A percentile compares a stretch with the other conserved stretches of the same genome.
Evolutionary conservation across 1,140 invertebrate genomes (phyloP).

Genomic region (Cheumatopsyche charites): DNA sequence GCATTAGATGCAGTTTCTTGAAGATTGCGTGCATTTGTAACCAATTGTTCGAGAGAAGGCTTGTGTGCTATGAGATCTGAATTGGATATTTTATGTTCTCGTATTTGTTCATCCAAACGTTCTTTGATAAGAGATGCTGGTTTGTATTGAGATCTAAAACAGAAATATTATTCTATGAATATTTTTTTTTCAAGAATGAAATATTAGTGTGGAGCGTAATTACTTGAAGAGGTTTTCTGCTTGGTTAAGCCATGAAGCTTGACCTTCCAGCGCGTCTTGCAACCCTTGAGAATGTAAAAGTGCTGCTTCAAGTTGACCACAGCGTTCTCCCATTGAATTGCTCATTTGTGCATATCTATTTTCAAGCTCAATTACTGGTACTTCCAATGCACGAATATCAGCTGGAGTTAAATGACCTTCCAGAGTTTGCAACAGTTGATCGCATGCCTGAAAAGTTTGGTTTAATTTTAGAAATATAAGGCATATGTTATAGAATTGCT

Average conservation of each 20-base stretch:
- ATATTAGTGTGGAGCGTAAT: slow-evolving; percentile 52
- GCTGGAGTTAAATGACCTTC: slow-evolving; percentile 80
- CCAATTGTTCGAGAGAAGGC: slow-evolving; percentile 82
- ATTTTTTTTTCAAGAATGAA: background rate
- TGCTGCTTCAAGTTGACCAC: slow-evolving; percentile 84
- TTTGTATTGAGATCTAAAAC: slow-evolving; percentile 68
- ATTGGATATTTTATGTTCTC: slow-evolving; percentile 80
- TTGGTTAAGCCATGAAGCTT: slow-evolving; percentile 83
- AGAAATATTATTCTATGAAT: no score
- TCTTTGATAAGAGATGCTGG: slow-evolving; percentile 89
- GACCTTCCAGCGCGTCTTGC: slow-evolving; percentile 86
- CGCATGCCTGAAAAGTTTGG: slow-evolving; percentile 63
- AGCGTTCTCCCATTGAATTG: slow-evolving; percentile 76
- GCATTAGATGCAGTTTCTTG: slow-evolving; percentile 82
- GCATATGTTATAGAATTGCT: slow-evolving; percentile 5
- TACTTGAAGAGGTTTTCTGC: slow-evolving; percentile 83
- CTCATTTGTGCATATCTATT: slow-evolving; percentile 78
- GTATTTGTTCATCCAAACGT: slow-evolving; percentile 86
- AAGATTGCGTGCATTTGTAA: slow-evolving; percentile 78
- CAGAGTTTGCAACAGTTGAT: slow-evolving; percentile 74
- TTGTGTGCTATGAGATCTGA: slow-evolving; percentile 85
- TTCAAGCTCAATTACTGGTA: slow-evolving; percentile 77
- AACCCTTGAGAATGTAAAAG: slow-evolving; percentile 93
- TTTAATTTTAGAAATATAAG: slow-evolving; percentile 27
- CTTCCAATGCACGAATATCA: slow-evolving; percentile 78